Evolutionary conservation across 2,888 invertebrate species (phyloP), one percentile per base, ranked within the genome.

Genomic region (Dioctria linearis): DNA sequence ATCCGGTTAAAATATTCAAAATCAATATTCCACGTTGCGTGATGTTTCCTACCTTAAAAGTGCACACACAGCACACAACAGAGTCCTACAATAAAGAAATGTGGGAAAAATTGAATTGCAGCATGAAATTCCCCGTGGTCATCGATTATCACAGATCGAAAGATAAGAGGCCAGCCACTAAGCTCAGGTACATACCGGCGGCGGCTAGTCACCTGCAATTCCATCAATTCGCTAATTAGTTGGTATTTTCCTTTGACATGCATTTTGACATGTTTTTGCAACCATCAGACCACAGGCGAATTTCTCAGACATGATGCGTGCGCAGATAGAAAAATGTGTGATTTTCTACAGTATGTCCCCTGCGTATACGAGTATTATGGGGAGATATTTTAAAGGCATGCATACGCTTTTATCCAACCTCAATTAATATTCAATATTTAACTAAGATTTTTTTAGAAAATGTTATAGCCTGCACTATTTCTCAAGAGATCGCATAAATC

Each of bases 231-330:
- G 65, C 82, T 82, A 82, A 82, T 82, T 82, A 82, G 82, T 82
- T 82, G 82, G 80, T 59, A 80, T 82, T 82, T 82, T 39, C 82
- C 78, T 82, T 82, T 79, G 67, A 82, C 82, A 82, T 80, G 59
- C 73, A 78, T 80, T 82, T 82, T 82, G 80, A 82, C 81, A 82
- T 80, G 82, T 82, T 82, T 82, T 82, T 82, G 63, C 73, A 59
- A 54, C 49, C 65, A 8, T 39, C 61, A 63, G 73, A 75, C 73
- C 73, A 75, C 73, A 75, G 73, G 73, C 59, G 73, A 25, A 42
- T 13, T 57, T 9, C 57, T 42, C 51, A 59, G 59, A 13, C 6
- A 59, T 46, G 25, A 46, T 8, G 59, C 43, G 63, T 59, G 39
- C 57, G 59, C 5, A 43, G 11, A n/a, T 75, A 39, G 59, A 75